A percentile compares a stretch with the other conserved stretches of the same genome.
Conservation (phyloP, 2,113 vertebrate species). For the Grantiella picta region DNA sequence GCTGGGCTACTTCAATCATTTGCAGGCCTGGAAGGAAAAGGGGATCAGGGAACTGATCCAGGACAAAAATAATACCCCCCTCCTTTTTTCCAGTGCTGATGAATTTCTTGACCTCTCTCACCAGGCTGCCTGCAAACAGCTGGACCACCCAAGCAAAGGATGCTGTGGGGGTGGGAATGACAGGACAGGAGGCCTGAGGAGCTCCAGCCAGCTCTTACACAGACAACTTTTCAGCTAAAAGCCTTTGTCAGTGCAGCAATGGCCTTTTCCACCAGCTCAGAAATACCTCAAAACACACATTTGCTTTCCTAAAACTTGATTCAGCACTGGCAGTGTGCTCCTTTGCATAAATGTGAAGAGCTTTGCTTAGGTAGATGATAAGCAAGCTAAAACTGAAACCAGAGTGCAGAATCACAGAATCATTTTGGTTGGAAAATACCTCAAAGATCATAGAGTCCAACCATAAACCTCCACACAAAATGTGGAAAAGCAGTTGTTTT, state of each 20-base stretch:
- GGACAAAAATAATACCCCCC: neutral
- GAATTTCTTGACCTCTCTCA: neutral
- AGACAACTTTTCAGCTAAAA: neutral
- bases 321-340: neutral
- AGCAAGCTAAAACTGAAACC: neutral
- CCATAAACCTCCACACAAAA: neutral
- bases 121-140: conserved; percentile 45
- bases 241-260: neutral
- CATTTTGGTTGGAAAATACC: neutral
- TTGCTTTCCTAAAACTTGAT: neutral
- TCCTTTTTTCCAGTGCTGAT: neutral
- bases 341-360: neutral
- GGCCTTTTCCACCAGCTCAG: neutral
- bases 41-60: neutral
- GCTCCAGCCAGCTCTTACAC: neutral
- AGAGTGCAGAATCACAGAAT: neutral
- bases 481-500: neutral
- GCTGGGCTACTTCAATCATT: neutral
- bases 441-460: neutral
- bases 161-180: neutral
- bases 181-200: neutral
- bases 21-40: neutral
- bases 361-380: neutral
- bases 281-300: neutral
- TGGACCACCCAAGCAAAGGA: conserved; percentile 57